Evolutionary conservation across 2,113 vertebrate genomes (phyloP).

Genomic region (Amphilophus citrinellus): DNA sequence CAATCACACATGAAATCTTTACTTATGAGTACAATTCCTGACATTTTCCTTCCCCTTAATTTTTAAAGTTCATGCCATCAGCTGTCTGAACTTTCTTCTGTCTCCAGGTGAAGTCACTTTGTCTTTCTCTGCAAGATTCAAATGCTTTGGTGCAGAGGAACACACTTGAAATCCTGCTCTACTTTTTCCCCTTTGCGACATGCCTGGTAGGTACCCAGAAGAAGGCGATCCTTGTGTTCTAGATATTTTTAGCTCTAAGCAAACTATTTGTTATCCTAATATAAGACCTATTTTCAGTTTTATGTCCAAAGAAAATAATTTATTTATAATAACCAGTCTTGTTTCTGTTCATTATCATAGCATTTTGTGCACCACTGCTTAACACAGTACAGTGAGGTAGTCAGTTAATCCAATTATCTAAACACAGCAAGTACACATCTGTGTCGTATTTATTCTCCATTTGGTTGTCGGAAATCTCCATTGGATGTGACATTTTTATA

Average conservation of each 20-base stretch:
- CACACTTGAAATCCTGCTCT: conserved; percentile 92
- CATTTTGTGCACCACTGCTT: neutral
- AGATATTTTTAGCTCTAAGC: neutral
- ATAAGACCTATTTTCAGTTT: neutral
- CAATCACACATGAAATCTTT: neutral
- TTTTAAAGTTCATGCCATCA: neutral
- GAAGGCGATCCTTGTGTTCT: neutral
- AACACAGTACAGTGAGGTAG: neutral
- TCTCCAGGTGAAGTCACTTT: conserved; percentile 87
- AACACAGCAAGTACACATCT: neutral
- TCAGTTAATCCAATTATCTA: neutral
- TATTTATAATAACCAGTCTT: neutral
- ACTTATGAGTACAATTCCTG: neutral
- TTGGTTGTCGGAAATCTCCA: neutral
- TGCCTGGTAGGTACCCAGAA: conserved; percentile 85
- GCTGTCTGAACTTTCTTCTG: conserved; percentile 11
- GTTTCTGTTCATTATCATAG: neutral
- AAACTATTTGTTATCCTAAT: neutral
- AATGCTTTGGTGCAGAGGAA: conserved; percentile 97
- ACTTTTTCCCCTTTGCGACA: conserved; percentile 92
- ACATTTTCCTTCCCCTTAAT: neutral
- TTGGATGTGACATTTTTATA: neutral
- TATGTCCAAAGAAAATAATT: neutral
- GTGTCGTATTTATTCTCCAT: neutral
- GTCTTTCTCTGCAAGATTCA: conserved; percentile 90